Conservation (phyloP, 2,888 invertebrate genomes). For the Capitulum mitella region DNA sequence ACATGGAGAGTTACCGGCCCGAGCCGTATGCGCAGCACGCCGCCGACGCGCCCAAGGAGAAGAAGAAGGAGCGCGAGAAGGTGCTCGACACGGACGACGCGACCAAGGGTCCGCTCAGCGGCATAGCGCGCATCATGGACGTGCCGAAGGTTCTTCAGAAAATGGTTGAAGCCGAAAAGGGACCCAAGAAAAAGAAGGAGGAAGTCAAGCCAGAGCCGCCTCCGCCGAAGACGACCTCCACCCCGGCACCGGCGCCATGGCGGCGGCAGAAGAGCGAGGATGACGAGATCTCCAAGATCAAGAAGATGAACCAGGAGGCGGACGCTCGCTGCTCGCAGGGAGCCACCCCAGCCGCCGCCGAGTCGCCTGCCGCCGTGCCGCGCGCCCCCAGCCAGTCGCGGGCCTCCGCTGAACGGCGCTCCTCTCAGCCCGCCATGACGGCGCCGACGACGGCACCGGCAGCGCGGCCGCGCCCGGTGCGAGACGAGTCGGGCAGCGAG, state of each 20-base stretch:
- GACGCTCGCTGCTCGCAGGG: constrained; percentile 26
- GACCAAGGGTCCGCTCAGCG: constrained; percentile 68
- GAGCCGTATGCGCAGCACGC: constrained; percentile 71
- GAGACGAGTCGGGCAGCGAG: constrained; percentile 56
- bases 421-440: not conserved
- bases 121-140: constrained; percentile 76
- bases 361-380: constrained; percentile 30
- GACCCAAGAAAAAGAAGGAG: constrained; percentile 49
- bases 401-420: constrained; percentile 32
- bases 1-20: constrained; percentile 48
- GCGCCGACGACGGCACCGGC: constrained; percentile 33
- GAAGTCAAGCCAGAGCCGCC: constrained; percentile 33
- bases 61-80: constrained; percentile 52
- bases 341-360: constrained; percentile 35
- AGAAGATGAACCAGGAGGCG: constrained; percentile 36
- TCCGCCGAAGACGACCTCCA: constrained; percentile 30
- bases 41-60: constrained; percentile 36
- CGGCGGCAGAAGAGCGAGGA: constrained; percentile 78
- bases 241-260: constrained; percentile 41
- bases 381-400: constrained; percentile 26
- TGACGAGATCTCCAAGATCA: constrained; percentile 56
- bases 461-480: constrained; percentile 61
- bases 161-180: constrained; percentile 68
- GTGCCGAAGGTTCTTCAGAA: constrained; percentile 84
- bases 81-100: constrained; percentile 85